phyloP scores from a whole-genome alignment of 2,113 vertebrate species.

The Elaphurus davidianus region DNA sequence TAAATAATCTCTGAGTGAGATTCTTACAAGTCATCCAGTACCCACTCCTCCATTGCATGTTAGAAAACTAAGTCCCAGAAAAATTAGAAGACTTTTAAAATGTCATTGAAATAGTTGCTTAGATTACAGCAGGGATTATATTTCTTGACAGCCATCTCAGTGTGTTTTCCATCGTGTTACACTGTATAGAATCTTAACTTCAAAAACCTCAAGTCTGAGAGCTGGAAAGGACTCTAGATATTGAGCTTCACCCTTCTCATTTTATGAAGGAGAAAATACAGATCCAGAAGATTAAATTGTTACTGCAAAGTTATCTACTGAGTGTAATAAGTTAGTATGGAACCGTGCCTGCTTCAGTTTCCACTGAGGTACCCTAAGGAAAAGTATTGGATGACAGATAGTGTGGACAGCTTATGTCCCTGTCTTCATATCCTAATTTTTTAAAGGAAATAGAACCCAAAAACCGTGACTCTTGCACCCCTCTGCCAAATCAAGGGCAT shows the following conservation, averaged over 20 bases:
- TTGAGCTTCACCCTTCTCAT: neutral
- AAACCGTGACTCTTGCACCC: neutral
- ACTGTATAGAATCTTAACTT: neutral
- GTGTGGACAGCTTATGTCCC: neutral
- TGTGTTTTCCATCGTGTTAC: conserved; percentile 21
- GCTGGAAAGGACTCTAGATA: neutral
- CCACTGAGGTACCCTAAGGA: neutral
- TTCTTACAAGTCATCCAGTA: neutral
- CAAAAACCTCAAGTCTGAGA: conserved; percentile 33
- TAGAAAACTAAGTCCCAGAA: neutral
- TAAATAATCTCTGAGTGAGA: neutral
- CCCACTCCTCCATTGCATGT: neutral
- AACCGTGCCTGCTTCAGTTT: neutral
- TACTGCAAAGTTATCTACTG: conserved; percentile 25
- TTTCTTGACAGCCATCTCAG: conserved; percentile 1
- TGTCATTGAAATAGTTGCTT: neutral
- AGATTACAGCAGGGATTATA: neutral
- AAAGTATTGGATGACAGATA: neutral
- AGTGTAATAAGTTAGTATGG: neutral
- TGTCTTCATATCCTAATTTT: neutral
- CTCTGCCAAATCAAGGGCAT: neutral
- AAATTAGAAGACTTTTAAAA: conserved; percentile 10
- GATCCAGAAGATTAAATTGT: conserved; percentile 23
- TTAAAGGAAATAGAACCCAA: neutral
- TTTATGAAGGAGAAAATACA: conserved; percentile 23